phyloP scores from a whole-genome alignment of 2,113 vertebrate species.

The Reinhardtius hippoglossoides region DNA sequence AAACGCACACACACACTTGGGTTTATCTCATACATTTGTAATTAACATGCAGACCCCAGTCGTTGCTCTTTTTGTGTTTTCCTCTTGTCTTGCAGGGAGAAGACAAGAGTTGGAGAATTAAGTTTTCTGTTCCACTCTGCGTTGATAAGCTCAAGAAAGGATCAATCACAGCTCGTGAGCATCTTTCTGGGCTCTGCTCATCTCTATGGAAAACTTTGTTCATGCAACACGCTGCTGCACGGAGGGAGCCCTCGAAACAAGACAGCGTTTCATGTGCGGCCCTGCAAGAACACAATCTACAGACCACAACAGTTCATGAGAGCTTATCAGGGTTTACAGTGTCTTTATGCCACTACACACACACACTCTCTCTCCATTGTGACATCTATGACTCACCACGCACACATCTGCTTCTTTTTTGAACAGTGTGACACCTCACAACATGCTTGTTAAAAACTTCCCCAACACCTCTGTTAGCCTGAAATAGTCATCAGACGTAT shows the following conservation, averaged over 20 bases:
- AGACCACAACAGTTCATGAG: not conserved
- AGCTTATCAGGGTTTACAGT: constrained; percentile 6
- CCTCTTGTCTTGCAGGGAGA: constrained; percentile 28
- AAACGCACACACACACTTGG: constrained; percentile 9
- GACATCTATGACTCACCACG: constrained; percentile 50
- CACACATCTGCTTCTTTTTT: constrained; percentile 40
- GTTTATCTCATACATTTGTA: constrained; percentile 42
- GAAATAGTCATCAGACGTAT: constrained; percentile 19
- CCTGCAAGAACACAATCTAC: not conserved
- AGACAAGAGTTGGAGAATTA: constrained; percentile 28
- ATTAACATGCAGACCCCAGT: not conserved
- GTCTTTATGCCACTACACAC: not conserved
- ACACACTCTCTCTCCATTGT: constrained; percentile 1
- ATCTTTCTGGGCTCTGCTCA: constrained; percentile 29
- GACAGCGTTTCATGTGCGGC: constrained; percentile 1
- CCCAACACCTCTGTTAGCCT: constrained; percentile 34
- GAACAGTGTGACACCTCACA: constrained; percentile 32
- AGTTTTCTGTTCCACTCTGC: constrained; percentile 43
- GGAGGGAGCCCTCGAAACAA: constrained; percentile 9
- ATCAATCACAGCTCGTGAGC: constrained; percentile 48
- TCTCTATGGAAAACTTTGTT: constrained; percentile 46
- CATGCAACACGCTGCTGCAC: constrained; percentile 19
- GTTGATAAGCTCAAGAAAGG: constrained; percentile 59
- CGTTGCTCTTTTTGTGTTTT: constrained; percentile 22
- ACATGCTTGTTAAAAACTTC: constrained; percentile 22